Evolutionary conservation across 2,888 invertebrate species (phyloP), one percentile per base, ranked within the genome.

Genomic region (Oithona nana): DNA sequence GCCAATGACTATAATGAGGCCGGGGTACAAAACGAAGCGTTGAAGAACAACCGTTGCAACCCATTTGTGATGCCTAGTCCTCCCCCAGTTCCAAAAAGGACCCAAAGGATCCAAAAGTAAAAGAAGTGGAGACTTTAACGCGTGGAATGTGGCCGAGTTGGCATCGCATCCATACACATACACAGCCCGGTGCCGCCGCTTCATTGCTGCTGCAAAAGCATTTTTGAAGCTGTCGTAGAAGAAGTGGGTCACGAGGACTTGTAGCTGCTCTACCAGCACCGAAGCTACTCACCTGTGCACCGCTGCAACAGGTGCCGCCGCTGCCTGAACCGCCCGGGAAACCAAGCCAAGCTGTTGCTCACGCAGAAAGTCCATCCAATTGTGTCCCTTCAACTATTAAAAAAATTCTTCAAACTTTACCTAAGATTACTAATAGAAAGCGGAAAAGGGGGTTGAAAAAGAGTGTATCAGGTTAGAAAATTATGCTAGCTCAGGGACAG

Each of bases 191-290:
- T n/a, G n/a, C n/a, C n/a, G n/a, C n/a, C n/a, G n/a, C n/a, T n/a
- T n/a, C n/a, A n/a, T n/a, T n/a, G n/a, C n/a, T n/a, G n/a, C n/a
- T n/a, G n/a, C n/a, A n/a, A n/a, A n/a, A n/a, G n/a, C n/a, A n/a
- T n/a, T n/a, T n/a, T n/a, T n/a, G n/a, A 6, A 39, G 39, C 39
- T 39, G 39, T 39, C 39, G 6, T 6, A 39, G 20, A 26, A 54
- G 54, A 54, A 54, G 54, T 54, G 54, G 54, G 54, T 54, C 54
- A 54, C 54, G 24, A 54, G 54, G 54, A 54, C 54, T 54, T 16
- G 50, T 20, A 49, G 50, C 50, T 49, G 50, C 22, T 49, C 20
- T 49, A n/a, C n/a, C n/a, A n/a, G n/a, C n/a, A n/a, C n/a, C n/a
- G n/a, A n/a, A 39, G 39, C 39, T 16, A 39, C 8, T 39, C 16